These are phyloP conservation scores for Nothoprocta pentlandii DNA, from an alignment of 2,113 vertebrate species.

Conservation along the genomic window DNA sequence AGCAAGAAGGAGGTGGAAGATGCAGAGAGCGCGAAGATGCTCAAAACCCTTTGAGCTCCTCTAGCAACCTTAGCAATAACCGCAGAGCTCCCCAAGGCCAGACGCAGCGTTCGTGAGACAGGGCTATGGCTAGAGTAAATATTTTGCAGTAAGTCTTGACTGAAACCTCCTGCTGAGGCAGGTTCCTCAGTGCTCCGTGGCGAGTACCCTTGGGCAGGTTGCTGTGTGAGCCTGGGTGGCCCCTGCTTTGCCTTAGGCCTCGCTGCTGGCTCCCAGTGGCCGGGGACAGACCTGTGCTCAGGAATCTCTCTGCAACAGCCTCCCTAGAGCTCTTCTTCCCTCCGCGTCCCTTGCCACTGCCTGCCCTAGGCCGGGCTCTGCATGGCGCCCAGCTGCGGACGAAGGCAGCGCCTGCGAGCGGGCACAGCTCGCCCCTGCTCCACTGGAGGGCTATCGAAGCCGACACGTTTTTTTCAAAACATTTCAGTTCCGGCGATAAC, in stretches of 20 bases:
- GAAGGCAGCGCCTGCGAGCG: rapidly evolving
- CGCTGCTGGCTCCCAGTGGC: not conserved
- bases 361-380: not conserved
- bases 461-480: rapidly evolving
- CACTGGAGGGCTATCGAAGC: rapidly evolving
- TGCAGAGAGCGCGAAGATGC: not conserved
- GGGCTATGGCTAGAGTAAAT: too few relatives aligned
- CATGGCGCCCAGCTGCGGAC: not conserved
- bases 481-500: not conserved
- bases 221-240: not conserved
- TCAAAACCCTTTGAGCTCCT: not conserved
- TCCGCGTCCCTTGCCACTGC: not conserved
- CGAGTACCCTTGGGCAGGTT: not conserved
- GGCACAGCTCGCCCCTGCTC: rapidly evolving
- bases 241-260: not conserved
- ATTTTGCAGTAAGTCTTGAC: not conserved
- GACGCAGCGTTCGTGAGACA: not conserved
- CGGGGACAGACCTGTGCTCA: too few relatives aligned
- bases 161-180: not conserved
- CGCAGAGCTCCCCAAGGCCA: not conserved
- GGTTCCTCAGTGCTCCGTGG: not conserved
- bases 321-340: not conserved
- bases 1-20: not conserved
- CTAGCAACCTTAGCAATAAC: too few relatives aligned
- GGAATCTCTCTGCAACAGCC: not conserved